Evolutionary conservation across 2,888 invertebrate species (phyloP).

Genomic region (Papilio protenor): DNA sequence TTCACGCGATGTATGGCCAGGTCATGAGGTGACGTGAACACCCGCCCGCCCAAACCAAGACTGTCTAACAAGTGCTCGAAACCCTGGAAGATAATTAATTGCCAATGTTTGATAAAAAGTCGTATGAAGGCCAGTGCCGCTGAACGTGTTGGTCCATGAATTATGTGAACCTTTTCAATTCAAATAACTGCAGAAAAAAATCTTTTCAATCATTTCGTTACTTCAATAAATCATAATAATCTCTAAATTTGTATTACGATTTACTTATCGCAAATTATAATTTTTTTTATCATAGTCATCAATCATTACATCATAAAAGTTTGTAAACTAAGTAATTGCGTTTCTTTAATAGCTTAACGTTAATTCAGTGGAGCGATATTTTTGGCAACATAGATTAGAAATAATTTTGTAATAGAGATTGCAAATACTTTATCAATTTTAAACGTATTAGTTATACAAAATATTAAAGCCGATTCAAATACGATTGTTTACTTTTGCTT

Average conservation of each 20-base stretch:
- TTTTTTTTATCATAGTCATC: background rate
- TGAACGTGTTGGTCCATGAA: background rate
- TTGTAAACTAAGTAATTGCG: background rate
- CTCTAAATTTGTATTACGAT: background rate
- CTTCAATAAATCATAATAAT: no score
- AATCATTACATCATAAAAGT: background rate
- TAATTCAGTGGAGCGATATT: conserved; percentile 19
- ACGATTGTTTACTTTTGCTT: background rate
- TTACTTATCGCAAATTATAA: background rate
- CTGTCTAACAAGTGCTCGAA: conserved; percentile 87
- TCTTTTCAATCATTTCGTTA: no score
- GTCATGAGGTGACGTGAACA: conserved; percentile 83
- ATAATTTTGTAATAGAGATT: conserved; percentile 22
- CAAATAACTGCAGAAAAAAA: no score
- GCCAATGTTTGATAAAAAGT: background rate
- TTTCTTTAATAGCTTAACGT: conserved; percentile 9
- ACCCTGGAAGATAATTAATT: conserved; percentile 75
- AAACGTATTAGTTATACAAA: background rate
- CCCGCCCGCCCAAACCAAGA: conserved; percentile 86
- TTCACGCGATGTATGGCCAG: conserved; percentile 80
- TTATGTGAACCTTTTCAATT: no score
- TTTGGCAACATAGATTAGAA: conserved; percentile 13
- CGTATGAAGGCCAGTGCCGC: no score
- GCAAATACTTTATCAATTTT: conserved; percentile 12
- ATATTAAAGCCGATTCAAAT: background rate